Percentiles rank a stretch among this genome's conserved stretches.
phyloP scores from a whole-genome alignment of 2,113 vertebrate species.

The Larimichthys crocea region DNA sequence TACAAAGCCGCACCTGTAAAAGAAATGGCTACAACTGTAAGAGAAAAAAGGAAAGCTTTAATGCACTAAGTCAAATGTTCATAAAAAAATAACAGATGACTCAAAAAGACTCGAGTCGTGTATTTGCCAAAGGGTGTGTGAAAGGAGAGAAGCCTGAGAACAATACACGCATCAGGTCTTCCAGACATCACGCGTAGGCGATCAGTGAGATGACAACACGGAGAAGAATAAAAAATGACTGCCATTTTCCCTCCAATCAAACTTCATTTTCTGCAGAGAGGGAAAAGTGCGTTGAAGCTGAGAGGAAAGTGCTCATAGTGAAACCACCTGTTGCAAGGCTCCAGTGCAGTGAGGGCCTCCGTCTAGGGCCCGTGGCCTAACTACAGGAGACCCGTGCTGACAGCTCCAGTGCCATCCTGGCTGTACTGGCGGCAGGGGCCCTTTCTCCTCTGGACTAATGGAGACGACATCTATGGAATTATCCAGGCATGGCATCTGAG shows the following conservation, averaged over 20 bases:
- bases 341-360: background rate
- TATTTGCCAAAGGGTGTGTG: conserved; percentile 46
- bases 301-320: conserved; percentile 35
- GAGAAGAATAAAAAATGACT: conserved; percentile 30
- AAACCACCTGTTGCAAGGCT: conserved; percentile 61
- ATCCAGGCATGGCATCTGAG: conserved; percentile 59
- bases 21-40: conserved; percentile 34
- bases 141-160: conserved; percentile 73
- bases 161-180: conserved; percentile 39
- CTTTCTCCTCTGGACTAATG: conserved; percentile 42
- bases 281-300: background rate
- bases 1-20: conserved; percentile 29
- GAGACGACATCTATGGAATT: conserved; percentile 68
- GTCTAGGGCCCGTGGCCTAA: conserved; percentile 23
- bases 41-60: background rate
- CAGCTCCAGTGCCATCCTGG: conserved; percentile 59
- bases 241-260: conserved; percentile 58
- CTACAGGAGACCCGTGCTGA: conserved; percentile 51
- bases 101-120: conserved; percentile 14
- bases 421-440: conserved; percentile 10
- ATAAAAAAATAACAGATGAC: conserved; percentile 58
- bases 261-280: conserved; percentile 36
- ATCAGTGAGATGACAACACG: conserved; percentile 41
- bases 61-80: conserved; percentile 11
- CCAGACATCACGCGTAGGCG: conserved; percentile 58